Percentiles rank a stretch among this genome's conserved stretches.
These are phyloP conservation scores for Patiria miniata DNA, from an alignment of 35 echinoderm and acorn worm genomes.

Conservation along the genomic window DNA sequence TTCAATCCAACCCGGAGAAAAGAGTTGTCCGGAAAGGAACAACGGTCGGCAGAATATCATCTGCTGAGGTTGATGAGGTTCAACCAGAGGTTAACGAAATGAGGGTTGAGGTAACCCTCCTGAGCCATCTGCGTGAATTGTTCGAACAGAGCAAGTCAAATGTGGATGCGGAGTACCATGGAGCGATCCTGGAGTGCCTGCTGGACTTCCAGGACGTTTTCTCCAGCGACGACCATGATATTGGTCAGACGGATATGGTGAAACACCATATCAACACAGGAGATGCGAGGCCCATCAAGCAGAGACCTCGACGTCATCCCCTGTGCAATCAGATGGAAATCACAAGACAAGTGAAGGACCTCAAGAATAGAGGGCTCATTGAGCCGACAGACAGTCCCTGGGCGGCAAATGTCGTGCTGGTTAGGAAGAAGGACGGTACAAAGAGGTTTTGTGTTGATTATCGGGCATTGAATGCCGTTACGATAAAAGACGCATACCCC, in stretches of 20 bases:
- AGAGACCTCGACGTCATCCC: neutral
- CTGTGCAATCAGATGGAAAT: slow-evolving; percentile 20
- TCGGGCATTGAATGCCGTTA: neutral
- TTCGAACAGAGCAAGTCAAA: neutral
- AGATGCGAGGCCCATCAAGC: slow-evolving; percentile 9
- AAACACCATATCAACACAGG: slow-evolving; percentile 51
- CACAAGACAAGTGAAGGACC: neutral
- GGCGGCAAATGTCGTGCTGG: slow-evolving; percentile 38
- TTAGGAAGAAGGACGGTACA: slow-evolving; percentile 63
- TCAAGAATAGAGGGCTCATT: slow-evolving; percentile 27
- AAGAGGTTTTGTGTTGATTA: slow-evolving; percentile 53
- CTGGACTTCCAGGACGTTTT: slow-evolving; percentile 34
- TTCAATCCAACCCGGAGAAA: no score
- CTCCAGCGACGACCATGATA: slow-evolving; percentile 5
- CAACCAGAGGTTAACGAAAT: no score
- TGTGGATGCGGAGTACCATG: slow-evolving; percentile 1
- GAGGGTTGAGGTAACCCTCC: neutral
- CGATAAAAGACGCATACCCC: slow-evolving; percentile 17
- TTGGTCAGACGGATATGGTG: slow-evolving; percentile 26
- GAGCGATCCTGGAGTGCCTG: neutral
- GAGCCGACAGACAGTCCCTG: slow-evolving; percentile 59
- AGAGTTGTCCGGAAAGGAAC: no score
- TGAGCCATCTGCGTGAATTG: neutral
- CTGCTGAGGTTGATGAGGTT: no score
- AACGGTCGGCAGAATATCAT: no score